Conservation (phyloP, 2,888 invertebrate species). For the Tetranychus piercei region DNA sequence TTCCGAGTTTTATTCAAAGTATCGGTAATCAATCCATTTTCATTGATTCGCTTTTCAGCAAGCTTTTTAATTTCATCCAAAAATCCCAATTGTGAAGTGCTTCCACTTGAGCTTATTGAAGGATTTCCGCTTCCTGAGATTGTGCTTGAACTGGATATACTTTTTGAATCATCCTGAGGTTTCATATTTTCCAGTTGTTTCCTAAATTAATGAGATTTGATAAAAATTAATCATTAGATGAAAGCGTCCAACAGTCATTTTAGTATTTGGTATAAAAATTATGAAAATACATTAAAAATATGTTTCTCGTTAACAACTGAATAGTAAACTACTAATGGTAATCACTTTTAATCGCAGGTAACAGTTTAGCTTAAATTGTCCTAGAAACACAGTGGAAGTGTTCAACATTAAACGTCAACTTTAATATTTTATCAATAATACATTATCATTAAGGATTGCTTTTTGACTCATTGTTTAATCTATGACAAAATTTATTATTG, state of each 20-base stretch:
- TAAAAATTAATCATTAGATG: not conserved
- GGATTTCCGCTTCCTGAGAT: constrained; percentile 1
- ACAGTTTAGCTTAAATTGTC: no score
- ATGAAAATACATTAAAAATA: no score
- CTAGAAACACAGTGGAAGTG: no score
- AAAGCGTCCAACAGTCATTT: not conserved
- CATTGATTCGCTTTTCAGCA: constrained; percentile 3
- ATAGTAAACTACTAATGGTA: no score
- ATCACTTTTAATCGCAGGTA: no score
- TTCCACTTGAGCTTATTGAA: constrained; percentile 1
- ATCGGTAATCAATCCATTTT: constrained; percentile 12
- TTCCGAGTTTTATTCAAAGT: constrained; percentile 12
- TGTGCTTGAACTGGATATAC: constrained; percentile 5
- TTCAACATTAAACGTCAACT: no score
- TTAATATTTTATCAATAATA: no score
- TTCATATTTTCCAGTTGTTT: constrained; percentile 14
- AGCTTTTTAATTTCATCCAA: constrained; percentile 14
- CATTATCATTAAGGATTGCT: no score
- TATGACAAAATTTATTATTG: no score
- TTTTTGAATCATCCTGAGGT: constrained; percentile 11
- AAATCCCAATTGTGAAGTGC: constrained; percentile 8
- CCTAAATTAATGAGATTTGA: not conserved
- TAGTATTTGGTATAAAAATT: no score
- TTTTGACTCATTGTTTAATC: no score
- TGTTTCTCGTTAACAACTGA: no score